Conservation (phyloP, 1,140 invertebrate species). For the Trichonephila clavata region DNA sequence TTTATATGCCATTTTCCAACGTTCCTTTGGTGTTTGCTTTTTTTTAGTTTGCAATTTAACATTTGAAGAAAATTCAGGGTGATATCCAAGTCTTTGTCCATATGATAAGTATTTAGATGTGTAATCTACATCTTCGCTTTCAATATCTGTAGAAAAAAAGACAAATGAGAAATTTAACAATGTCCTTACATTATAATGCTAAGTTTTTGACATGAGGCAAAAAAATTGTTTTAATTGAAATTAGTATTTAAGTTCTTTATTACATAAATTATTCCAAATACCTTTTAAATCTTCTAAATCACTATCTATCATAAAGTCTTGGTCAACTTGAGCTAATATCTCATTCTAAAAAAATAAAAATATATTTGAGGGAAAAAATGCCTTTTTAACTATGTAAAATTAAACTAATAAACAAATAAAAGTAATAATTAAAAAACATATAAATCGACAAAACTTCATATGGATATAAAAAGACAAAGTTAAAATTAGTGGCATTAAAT, state of each 20-base stretch:
- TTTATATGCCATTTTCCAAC: slow-evolving; percentile 63
- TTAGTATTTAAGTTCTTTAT: not conserved
- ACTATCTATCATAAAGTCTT: slow-evolving; percentile 55
- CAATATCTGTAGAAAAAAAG: not conserved
- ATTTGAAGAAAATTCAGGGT: slow-evolving; percentile 21
- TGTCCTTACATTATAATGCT: no score
- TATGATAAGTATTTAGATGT: slow-evolving; percentile 45
- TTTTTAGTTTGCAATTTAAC: not conserved
- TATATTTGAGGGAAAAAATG: not conserved
- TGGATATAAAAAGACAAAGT: no score
- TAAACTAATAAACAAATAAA: no score
- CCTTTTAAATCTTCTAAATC: slow-evolving; percentile 40
- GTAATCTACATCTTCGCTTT: slow-evolving; percentile 23
- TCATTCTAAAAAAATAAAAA: slow-evolving; percentile 39
- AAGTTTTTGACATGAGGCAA: no score
- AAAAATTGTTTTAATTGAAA: not conserved
- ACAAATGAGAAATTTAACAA: not conserved
- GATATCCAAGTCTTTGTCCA: slow-evolving; percentile 46
- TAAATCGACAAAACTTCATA: no score
- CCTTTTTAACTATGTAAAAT: no score
- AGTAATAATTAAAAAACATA: no score
- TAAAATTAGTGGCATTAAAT: no score
- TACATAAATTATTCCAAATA: not conserved
- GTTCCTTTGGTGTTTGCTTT: slow-evolving; percentile 56
- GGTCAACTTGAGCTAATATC: slow-evolving; percentile 62